These are phyloP conservation scores for Desmodus rotundus DNA, from an alignment of 2,113 vertebrate genomes.

Conservation along the genomic window DNA sequence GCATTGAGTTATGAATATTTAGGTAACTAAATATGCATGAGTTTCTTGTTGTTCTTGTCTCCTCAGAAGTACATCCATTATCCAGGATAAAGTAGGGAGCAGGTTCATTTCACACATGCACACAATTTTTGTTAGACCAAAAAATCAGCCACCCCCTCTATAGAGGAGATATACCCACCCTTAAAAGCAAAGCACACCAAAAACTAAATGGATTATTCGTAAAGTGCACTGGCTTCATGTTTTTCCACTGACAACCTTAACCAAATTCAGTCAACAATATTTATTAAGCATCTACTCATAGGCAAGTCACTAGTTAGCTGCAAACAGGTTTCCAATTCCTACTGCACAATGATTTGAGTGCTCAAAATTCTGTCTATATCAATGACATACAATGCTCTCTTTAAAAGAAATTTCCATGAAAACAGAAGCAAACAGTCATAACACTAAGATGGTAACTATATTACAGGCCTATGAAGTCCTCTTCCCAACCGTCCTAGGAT, in stretches of 20 bases:
- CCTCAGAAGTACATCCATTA: background rate
- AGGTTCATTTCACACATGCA: background rate
- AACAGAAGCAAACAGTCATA: background rate
- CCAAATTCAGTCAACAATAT: background rate
- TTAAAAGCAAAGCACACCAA: background rate
- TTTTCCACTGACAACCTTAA: background rate
- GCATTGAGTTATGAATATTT: background rate
- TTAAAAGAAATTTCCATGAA: slow-evolving; percentile 19
- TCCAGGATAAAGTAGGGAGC: background rate
- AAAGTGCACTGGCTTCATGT: background rate
- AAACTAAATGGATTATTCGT: background rate
- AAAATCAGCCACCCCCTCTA: background rate
- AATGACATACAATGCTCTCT: background rate
- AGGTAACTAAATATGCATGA: background rate
- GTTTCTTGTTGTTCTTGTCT: background rate
- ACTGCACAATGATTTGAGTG: background rate
- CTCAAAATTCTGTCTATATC: background rate
- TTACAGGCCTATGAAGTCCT: background rate
- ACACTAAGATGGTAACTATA: background rate
- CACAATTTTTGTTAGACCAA: background rate
- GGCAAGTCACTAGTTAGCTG: background rate
- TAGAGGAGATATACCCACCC: background rate
- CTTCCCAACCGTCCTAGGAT: background rate
- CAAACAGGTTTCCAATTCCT: background rate
- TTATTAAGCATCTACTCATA: background rate